A percentile compares a stretch with the other conserved stretches of the same genome.
Conservation (phyloP, 2,797 vertebrate genomes). For the Oreochromis mossambicus region DNA sequence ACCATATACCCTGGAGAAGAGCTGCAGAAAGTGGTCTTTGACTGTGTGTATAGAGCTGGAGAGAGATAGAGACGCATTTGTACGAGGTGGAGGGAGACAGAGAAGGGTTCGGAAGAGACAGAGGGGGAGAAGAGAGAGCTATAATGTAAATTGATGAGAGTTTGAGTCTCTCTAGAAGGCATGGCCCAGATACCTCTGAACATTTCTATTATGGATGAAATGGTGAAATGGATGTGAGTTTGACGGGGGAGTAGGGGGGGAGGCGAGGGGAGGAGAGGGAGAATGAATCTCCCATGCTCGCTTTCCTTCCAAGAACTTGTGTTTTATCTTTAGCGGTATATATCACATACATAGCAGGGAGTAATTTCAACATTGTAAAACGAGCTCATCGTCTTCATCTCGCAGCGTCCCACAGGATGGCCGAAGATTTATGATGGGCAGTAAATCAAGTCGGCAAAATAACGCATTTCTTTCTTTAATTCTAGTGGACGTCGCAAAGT, state of each 20-base stretch:
- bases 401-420: background rate
- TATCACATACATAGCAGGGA: background rate
- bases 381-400: background rate
- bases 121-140: constrained; percentile 15
- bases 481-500: background rate
- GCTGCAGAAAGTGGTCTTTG: constrained; percentile 65
- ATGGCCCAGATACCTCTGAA: constrained; percentile 60
- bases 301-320: constrained; percentile 6
- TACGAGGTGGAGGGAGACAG: constrained; percentile 35
- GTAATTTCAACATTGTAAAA: background rate
- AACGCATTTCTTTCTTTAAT: background rate
- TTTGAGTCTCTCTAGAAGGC: constrained; percentile 61
- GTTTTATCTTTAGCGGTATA: background rate
- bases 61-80: constrained; percentile 56
- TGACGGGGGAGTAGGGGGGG: background rate
- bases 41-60: constrained; percentile 58
- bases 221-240: constrained; percentile 21
- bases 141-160: constrained; percentile 67
- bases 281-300: background rate
- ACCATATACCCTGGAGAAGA: constrained; percentile 69
- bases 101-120: constrained; percentile 27
- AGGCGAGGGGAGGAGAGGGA: background rate
- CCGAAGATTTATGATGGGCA: background rate
- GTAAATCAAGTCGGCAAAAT: background rate
- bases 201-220: constrained; percentile 56